These are phyloP conservation scores for Thera obeliscata DNA, from an alignment of 2,888 invertebrate species.

Conservation along the genomic window DNA sequence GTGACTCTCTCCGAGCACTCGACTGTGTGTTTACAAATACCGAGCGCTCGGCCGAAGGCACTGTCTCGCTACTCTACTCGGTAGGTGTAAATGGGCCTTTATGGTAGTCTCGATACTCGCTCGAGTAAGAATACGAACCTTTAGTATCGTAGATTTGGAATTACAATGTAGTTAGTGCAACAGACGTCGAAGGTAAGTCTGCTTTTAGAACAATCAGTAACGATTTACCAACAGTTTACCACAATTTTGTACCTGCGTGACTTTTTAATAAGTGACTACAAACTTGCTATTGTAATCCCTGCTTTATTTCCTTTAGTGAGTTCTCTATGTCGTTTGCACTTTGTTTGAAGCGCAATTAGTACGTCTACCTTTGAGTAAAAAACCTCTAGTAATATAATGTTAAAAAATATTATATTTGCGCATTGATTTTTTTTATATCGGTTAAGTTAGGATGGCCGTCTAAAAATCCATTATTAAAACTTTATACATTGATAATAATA, in stretches of 20 bases:
- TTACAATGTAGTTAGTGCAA: slow-evolving; percentile 16
- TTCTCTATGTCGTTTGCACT: not conserved
- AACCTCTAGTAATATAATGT: not conserved
- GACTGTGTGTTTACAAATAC: too few species aligned
- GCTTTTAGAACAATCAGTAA: slow-evolving; percentile 16
- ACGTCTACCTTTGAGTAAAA: not conserved
- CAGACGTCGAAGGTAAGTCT: slow-evolving; percentile 19
- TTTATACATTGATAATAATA: not conserved
- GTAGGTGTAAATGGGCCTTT: not conserved
- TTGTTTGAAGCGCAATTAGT: not conserved
- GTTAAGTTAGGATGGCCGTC: not conserved
- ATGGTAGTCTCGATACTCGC: not conserved
- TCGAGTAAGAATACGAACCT: not conserved
- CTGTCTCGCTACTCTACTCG: too few species aligned
- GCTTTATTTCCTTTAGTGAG: not conserved
- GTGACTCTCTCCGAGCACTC: too few species aligned
- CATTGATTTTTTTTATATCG: not conserved
- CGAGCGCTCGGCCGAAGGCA: too few species aligned
- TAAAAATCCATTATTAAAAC: not conserved
- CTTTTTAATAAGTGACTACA: not conserved
- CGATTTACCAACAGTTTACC: not conserved
- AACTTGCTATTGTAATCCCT: not conserved
- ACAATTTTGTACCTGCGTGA: not conserved
- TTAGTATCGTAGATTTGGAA: slow-evolving; percentile 20
- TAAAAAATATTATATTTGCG: not conserved